Evolutionary conservation across 2,888 invertebrate genomes (phyloP), one percentile per base, ranked within the genome.

Genomic region (Thereva unica): DNA sequence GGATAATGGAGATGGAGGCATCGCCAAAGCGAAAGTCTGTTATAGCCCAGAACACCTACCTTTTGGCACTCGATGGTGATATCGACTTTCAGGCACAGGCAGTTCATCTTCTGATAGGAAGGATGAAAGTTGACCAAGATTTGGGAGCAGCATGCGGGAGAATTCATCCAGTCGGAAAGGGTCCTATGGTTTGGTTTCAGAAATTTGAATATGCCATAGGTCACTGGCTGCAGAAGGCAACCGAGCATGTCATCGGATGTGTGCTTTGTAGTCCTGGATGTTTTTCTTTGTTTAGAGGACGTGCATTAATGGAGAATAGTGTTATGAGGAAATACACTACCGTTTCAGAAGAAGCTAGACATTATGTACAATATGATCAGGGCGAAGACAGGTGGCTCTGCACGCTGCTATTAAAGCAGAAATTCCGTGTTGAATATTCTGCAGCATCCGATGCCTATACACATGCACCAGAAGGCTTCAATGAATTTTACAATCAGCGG

Each of bases 301-400:
- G 90, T 71, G 93, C 93, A 3, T 83, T 95, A 35, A 95, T 95
- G 93, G 92, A 93, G 73, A 89, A 92, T 77, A 92, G 92, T 75
- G 93, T 95, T 0, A 91, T 95, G 91, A 88, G 86, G 74, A 92
- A 89, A 75, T 95, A 96, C 76, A 94, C 95, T 0, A 88, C 90
- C 0, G 86, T 87, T 70, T 86, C 91, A 0, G 84, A 85, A 67
- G 90, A 92, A 75, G 91, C 95, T 0, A 83, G 88, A 70, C 93
- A 95, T 81, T 93, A 89, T 75, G 93, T 95, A 23, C 95, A 95
- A 77, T 95, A 93, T 76, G 95, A 95, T 86, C 94, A 95, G 83
- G 94, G 95, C n/a, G 97, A 97, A 79, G 97, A 97, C 81, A 87
- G 97, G 71, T 97, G 97, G 97, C 82, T 97, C 5, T 97, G 97